Percentiles rank a stretch among this genome's conserved stretches.
These are phyloP conservation scores for Blennius ocellaris DNA, from an alignment of 2,113 vertebrate species.

Conservation along the genomic window DNA sequence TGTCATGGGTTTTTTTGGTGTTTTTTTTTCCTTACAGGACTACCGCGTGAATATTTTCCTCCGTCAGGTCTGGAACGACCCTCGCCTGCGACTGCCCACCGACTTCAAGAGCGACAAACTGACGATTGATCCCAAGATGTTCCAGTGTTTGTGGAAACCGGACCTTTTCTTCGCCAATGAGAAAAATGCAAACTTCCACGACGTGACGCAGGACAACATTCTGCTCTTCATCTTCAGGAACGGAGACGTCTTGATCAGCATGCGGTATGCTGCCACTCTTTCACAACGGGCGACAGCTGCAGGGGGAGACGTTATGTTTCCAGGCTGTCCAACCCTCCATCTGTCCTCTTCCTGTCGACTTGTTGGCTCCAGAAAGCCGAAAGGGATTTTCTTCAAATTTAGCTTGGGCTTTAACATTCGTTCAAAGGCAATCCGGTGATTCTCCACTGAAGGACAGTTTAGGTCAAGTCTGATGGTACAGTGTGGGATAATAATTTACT, in stretches of 20 bases:
- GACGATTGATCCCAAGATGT: conserved; percentile 97
- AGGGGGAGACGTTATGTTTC: conserved; percentile 80
- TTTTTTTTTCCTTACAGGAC: conserved; percentile 83
- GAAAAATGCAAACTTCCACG: conserved; percentile 97
- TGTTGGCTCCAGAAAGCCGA: too few species aligned
- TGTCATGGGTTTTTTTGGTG: too few species aligned
- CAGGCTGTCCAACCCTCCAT: too few species aligned
- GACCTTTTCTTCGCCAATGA: conserved; percentile 98
- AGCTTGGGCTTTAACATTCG: too few species aligned
- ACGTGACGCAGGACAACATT: conserved; percentile 98
- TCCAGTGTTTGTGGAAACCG: conserved; percentile 98
- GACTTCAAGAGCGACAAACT: conserved; percentile 94
- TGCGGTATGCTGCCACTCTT: conserved; percentile 85
- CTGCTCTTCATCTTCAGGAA: conserved; percentile 97
- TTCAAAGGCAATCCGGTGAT: neutral
- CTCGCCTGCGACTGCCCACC: conserved; percentile 90
- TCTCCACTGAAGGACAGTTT: neutral
- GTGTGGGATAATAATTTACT: too few species aligned
- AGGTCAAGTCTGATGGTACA: too few species aligned
- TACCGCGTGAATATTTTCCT: conserved; percentile 97
- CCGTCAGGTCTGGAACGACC: conserved; percentile 97
- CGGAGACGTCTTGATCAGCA: conserved; percentile 95
- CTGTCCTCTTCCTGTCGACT: too few species aligned
- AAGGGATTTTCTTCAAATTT: too few species aligned
- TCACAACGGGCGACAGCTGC: neutral